Percentiles rank a stretch among this genome's conserved stretches.
phyloP scores from a whole-genome alignment of 2,888 invertebrate species.

The Athalia rosae region DNA sequence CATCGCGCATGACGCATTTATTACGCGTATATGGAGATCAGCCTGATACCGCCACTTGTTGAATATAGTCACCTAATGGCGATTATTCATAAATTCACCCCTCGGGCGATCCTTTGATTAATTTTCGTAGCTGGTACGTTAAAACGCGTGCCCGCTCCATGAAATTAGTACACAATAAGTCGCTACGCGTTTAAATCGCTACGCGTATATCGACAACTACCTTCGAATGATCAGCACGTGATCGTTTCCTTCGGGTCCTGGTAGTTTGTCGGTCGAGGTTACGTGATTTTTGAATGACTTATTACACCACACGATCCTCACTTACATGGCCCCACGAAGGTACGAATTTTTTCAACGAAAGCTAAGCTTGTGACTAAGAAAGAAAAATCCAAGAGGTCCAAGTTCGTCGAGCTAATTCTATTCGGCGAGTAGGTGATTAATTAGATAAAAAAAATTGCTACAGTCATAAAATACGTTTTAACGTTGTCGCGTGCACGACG shows the following conservation, averaged over 20 bases:
- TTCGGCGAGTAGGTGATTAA: too few relatives aligned
- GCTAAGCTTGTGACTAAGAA: neutral
- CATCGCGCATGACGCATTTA: too few relatives aligned
- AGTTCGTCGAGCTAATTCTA: too few relatives aligned
- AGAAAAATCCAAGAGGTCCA: too few relatives aligned
- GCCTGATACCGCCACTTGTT: too few relatives aligned
- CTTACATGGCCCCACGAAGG: neutral
- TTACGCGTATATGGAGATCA: too few relatives aligned
- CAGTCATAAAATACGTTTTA: neutral
- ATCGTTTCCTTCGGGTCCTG: neutral
- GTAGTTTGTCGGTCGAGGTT: conserved; percentile 10
- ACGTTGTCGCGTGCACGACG: too few relatives aligned
- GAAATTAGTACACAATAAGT: conserved; percentile 2
- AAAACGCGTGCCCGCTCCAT: neutral
- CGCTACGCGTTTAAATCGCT: conserved; percentile 17
- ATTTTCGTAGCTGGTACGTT: too few relatives aligned
- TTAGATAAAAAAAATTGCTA: neutral
- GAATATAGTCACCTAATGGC: too few relatives aligned
- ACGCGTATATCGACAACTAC: conserved; percentile 20
- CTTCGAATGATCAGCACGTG: neutral
- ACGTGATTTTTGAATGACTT: conserved; percentile 27
- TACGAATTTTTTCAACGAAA: neutral
- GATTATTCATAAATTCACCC: too few relatives aligned
- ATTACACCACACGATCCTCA: neutral
- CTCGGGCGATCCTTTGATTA: too few relatives aligned